Base-by-base conservation (phyloP, 2,888 invertebrate species). In the Melitaea athalia region DNA sequence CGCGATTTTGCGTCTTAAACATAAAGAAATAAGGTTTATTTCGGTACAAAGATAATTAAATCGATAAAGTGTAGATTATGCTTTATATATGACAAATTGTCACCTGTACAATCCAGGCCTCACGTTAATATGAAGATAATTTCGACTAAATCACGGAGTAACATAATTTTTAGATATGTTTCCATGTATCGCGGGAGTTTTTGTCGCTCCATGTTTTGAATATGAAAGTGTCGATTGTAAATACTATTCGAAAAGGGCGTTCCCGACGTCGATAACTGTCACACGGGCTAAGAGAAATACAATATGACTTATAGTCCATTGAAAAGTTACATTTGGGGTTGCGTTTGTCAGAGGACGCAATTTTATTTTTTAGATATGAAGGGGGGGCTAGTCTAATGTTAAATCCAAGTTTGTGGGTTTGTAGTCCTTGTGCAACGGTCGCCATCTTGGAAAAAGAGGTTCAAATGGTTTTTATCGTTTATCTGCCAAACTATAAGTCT, bases 51-150 rank as follows among this genome's bases (percentile, higher is more conserved):
- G 15, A 0, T 12, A 0, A n/a, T 0, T 11, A 24, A 14, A 53
- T 50, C 69, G 67, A 69, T 67, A 69, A 69, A 72, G 63, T 62
- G 62, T 64, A 71, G 61, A 67, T 69, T 64, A 69, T 64, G 71
- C 55, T 67, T 69, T 69, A 66, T 69, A 71, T 47, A 67, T 69
- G 71, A 67, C 69, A 72, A 72, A 72, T 72, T 72, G 69, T 69
- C 71, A 72, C 69, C 71, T 70, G 17, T 42, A 62, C 57, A 62
- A 71, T 52, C 53, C 24, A 59, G 62, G 57, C 64, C 47, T 65
- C 65, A 63, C 38, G 49, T 59, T 65, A 68, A 65, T 65, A 65
- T 68, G 38, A 42, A 57, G 57, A 57, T 57, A 57, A 57, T 57
- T 55, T 57, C 57, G 38, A 57, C 57, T 57, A 33, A 55, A 55